These are phyloP conservation scores for Ctenodactylus gundi DNA, from an alignment of 2,113 vertebrate species.

Conservation along the genomic window DNA sequence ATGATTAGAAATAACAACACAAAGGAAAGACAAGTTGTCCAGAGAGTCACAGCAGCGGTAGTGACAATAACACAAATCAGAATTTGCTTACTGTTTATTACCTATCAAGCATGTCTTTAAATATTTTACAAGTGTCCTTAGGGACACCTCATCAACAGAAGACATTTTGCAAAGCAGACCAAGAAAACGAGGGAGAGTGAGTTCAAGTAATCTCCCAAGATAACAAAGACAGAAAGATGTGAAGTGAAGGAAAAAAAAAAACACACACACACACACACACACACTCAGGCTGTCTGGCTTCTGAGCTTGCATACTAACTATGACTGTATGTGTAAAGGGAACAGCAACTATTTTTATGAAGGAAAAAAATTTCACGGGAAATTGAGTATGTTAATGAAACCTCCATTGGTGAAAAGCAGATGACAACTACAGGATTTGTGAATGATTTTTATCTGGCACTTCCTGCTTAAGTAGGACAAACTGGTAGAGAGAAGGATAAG, in stretches of 20 bases:
- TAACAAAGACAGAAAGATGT: not conserved
- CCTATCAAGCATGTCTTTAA: not conserved
- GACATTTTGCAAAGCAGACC: not conserved
- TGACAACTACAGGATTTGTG: slow-evolving; percentile 11
- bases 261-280: too few species aligned
- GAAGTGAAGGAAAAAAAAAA: too few species aligned
- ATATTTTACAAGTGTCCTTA: not conserved
- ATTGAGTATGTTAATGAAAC: slow-evolving; percentile 61
- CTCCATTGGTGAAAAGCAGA: slow-evolving; percentile 49
- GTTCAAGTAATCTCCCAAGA: not conserved
- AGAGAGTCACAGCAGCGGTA: fast-evolving
- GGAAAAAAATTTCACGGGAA: not conserved
- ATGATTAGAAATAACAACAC: not conserved
- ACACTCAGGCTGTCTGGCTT: not conserved
- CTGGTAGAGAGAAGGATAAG: slow-evolving; percentile 45
- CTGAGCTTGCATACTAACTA: not conserved
- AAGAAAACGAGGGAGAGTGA: slow-evolving; percentile 13
- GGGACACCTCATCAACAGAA: not conserved
- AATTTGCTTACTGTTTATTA: not conserved
- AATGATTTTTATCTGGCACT: slow-evolving; percentile 50
- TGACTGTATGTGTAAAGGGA: not conserved
- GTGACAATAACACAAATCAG: not conserved
- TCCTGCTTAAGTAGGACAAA: slow-evolving; percentile 60
- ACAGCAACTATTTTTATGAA: not conserved
- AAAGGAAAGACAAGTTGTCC: not conserved